Evolutionary conservation across 2,888 invertebrate genomes (phyloP), one percentile per base, ranked within the genome.

Genomic region (Cephus sareptanus): DNA sequence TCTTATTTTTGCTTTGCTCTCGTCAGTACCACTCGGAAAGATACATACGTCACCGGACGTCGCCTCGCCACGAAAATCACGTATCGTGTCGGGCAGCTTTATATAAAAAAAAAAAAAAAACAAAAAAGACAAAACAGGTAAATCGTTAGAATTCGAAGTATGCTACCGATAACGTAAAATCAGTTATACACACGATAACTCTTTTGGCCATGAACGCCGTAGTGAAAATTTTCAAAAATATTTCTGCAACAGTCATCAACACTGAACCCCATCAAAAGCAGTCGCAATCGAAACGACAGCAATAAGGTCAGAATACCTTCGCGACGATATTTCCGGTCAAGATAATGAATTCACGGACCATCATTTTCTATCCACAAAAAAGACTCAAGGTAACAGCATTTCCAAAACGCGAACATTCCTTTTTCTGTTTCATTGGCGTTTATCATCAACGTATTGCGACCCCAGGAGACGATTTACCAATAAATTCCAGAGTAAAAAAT

Each of bases 41-140:
- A 56, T 33, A 30, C 71, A 71, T 6, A 71, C 30, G 71, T 71
- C n/a, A 74, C 75, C 69, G 80, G 81, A 81, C 81, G 84, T 81
- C 83, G 81, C 81, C 83, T 81, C 77, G 31, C 0, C 12, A 34
- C 9, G 31, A 71, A 71, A 71, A 71, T 23, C 40, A 23, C 23
- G 40, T 23, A 23, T 2, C 69, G 69, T n/a, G 69, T 75, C 31
- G 30, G 9, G 31, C 12, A 69, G 35, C 15, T 75, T 69, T 35
- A 75, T 68, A 1, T 34, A 34, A 34, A 37, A 69, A 69, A 69
- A 69, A 34, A 30, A 69, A 34, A 69, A 69, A 34, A 34, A n/a
- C n/a, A n/a, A 31, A 31, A 31, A 69, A 34, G 30, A 31, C 35
- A 75, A 9, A 31, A 23, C 0, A 37, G 37, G 37, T 40, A 15